Evolutionary conservation across 2,888 invertebrate species (phyloP), one percentile per base, ranked within the genome.

Genomic region (Sylvicola cinctus): DNA sequence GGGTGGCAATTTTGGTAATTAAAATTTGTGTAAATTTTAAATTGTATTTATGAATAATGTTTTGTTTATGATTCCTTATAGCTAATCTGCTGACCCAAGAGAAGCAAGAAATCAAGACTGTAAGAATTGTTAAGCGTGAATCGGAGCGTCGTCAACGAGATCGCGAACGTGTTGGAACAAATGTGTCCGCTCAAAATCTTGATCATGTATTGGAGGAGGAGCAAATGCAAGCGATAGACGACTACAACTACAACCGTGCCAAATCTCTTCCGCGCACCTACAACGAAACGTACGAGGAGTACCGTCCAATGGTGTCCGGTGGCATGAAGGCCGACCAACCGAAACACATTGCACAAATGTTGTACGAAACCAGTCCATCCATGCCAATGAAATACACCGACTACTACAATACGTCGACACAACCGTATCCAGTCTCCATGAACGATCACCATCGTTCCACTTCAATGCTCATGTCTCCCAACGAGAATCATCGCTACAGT

Each of bases 111-210:
- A 83, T 84, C 38, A 85, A 88, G 65, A 90, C 90, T 1, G 90
- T 91, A 13, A 68, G 90, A 38, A 88, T 90, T 46, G 88, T 91
- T 1, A 91, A 91, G 58, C 65, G 88, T 11, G 87, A 88, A 52
- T 83, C 85, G 15, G 88, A 87, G 52, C 68, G 85, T 34, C 64
- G 88, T 1, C 83, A 83, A 49, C 63, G 81, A 32, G 83, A 83
- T 46, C 63, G 81, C 31, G 83, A 83, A 46, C 72, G 79, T 31
- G 28, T 34, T 7, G 29, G 29, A 12, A 26, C 34, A 30, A 31
- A 16, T 12, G 10, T 13, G 11, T 35, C 28, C 13, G 20, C 11
- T 10, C 54, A 54, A 38, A 58, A 58, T 44, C 49, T 60, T 16
- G 58, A 60, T 37, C 55, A 58, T 41, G 55, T 61, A 6, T 35